These are phyloP conservation scores for Apodemus agrarius DNA, from an alignment of 2,797 vertebrate genomes.

Conservation along the genomic window DNA sequence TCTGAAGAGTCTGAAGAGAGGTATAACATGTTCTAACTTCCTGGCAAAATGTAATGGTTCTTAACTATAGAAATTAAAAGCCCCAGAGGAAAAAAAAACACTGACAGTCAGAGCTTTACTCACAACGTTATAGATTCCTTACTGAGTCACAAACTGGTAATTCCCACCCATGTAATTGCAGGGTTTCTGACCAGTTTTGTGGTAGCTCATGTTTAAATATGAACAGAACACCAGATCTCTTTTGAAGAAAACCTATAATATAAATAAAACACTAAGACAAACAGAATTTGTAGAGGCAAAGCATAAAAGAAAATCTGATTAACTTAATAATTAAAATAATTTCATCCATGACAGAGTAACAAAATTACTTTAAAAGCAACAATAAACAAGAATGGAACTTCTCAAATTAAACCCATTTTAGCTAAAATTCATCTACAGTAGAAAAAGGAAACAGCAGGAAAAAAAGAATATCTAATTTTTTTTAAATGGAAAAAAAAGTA, in stretches of 20 bases:
- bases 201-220: conserved; percentile 20
- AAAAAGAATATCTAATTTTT: conserved; percentile 25
- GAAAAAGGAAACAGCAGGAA: conserved; percentile 5
- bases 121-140: neutral
- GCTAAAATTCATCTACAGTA: conserved; percentile 24
- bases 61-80: conserved; percentile 56
- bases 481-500: neutral
- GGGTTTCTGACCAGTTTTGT: conserved; percentile 17
- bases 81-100: conserved; percentile 7
- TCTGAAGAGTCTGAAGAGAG: conserved; percentile 31
- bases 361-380: conserved; percentile 10
- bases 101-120: neutral
- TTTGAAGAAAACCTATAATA: conserved; percentile 54
- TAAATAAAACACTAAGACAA: conserved; percentile 48
- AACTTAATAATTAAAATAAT: neutral
- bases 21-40: neutral
- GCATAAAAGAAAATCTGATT: neutral
- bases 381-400: neutral
- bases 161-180: neutral
- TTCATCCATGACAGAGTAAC: conserved; percentile 8
- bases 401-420: conserved; percentile 46
- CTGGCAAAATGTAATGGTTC: neutral
- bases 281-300: conserved; percentile 7
- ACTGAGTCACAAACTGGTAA: neutral
- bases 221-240: conserved; percentile 39